Evolutionary conservation across 2,113 vertebrate species (phyloP), one percentile per base, ranked within the genome.

Genomic region (Lichenostomus cassidix): DNA sequence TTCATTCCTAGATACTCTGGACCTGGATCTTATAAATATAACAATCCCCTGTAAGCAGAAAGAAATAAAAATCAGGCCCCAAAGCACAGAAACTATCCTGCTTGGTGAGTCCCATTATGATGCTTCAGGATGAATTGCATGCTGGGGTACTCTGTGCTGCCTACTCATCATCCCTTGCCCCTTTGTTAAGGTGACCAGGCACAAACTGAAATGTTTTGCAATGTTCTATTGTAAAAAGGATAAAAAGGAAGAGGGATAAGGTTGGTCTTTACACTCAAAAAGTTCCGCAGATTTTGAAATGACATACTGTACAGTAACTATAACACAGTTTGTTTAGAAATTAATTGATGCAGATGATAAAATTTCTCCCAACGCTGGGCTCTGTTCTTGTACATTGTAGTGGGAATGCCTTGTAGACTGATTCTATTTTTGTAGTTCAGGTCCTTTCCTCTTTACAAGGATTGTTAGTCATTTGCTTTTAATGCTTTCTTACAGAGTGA

Each of bases 401-500:
- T 94, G 95, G 93, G 91, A 96, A 96, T 96, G 94, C 86, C 95
- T 97, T 33, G 21, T 93, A 96, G 92, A 90, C 67, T 84, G 92
- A 97, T 82, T 94, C 95, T 96, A 87, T 68, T 94, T 97, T 95
- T 96, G 87, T 97, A 96, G 91, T 87, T 97, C 85, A 94, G 75
- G 75, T 78, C 80, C 90, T 82, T 85, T 93, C 49, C 83, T 93
- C 92, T 58, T 96, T 86, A 76, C 47, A 89, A 58, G 11, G 29
- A 63, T 55, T n/a, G 58, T 79, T 95, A 81, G 76, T 87, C 47
- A 83, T 98, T 98, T 98, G 97, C 95, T 98, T 96, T 97, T 93
- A 96, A 97, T 93, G 96, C 95, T 97, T 98, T 97, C 97, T 97
- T 97, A 98, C 53, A 80, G 93, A 97, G 97, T 98, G 96, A 98